Base-by-base conservation (phyloP, 1,140 invertebrate species). In the Pogonus chalceus region DNA sequence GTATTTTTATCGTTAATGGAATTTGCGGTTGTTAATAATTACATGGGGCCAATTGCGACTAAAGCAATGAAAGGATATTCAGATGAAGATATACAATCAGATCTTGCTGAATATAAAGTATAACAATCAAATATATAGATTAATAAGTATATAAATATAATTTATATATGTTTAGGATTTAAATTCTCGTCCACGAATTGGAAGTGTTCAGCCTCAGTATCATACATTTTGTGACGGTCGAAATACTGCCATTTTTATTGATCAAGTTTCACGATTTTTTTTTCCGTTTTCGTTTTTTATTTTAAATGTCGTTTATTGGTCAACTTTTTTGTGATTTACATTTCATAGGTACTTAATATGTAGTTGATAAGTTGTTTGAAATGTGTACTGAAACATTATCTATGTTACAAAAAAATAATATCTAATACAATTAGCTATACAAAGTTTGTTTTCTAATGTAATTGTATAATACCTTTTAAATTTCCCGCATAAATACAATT, bases 1-100 rank as follows among this genome's bases (percentile, higher is more conserved):
- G 90, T 93, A 2, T 94, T 94, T 68, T 77, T 91, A n/a, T 92
- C 89, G 0, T 72, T 94, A 0, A 91, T 94, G 81, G 90, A 94
- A 72, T 94, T 92, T 66, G 90, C 90, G 1, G 81, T 94, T 1
- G 90, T 93, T 20, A 94, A 94, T 67, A 90, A 91, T 69, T 91
- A 89, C 69, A 91, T 92, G 87, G 89, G 89, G 0, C 87, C 87
- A 0, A 79, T 88, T 0, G 87, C 87, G 20, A 90, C 86, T 20
- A 90, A 91, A 69, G 85, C 84, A 3, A 90, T 91, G 87, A 91
- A 90, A 66, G 88, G 89, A 7, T 92, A 90, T 62, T 91, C 88
- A 0, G 88, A 91, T 65, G 88, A 91, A 66, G 88, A 92, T 65
- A 72, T 90, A 23, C 72, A 76, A 46, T 80, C 79, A 57, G 81